Conservation (phyloP, 1,140 invertebrate species). For the Andricus grossulariae region DNA sequence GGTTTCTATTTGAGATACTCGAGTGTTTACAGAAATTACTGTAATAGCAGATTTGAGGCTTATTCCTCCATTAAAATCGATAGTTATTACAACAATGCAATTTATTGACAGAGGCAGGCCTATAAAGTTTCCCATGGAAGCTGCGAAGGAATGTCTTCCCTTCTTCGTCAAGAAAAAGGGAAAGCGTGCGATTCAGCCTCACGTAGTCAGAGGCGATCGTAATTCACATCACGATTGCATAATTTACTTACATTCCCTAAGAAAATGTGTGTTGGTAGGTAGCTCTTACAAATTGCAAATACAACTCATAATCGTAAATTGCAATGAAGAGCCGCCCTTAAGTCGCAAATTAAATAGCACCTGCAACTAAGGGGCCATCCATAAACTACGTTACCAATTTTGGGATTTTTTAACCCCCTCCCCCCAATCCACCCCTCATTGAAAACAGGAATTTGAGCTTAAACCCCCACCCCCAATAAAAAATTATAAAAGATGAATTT, state of each 20-base stretch:
- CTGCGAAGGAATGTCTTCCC: constrained; percentile 7
- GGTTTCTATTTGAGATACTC: no score
- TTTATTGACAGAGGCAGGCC: constrained; percentile 20
- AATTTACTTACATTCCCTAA: constrained; percentile 11
- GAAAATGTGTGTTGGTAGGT: constrained; percentile 10
- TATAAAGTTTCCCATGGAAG: constrained; percentile 24
- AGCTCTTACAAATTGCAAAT: neutral
- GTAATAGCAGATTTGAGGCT: neutral
- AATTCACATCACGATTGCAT: constrained; percentile 20
- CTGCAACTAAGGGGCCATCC: no score
- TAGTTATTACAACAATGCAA: constrained; percentile 28
- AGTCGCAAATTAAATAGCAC: no score
- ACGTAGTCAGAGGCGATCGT: constrained; percentile 8
- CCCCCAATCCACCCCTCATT: no score
- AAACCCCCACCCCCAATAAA: no score
- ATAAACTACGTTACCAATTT: no score
- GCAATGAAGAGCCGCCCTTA: no score
- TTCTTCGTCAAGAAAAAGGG: constrained; percentile 27
- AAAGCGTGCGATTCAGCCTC: constrained; percentile 27
- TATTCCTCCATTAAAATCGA: constrained; percentile 1
- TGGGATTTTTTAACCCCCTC: no score
- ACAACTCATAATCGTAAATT: no score
- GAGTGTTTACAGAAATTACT: neutral
- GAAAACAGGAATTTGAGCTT: no score
- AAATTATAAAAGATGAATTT: no score